These are phyloP conservation scores for Lycocerus yunnanus DNA, from an alignment of 2,888 invertebrate species.

Conservation along the genomic window DNA sequence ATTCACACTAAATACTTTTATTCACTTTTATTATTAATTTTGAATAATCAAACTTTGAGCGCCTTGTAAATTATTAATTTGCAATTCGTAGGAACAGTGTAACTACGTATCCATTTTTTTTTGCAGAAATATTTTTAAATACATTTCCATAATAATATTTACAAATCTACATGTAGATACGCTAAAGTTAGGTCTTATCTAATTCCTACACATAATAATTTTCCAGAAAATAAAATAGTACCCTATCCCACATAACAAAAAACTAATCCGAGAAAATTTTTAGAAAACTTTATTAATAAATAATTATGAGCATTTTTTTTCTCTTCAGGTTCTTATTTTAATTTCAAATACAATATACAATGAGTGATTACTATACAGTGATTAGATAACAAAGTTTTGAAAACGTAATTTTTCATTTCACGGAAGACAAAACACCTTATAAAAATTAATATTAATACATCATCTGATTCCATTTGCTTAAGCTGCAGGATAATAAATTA, in stretches of 20 bases:
- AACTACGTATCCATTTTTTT: too few relatives aligned
- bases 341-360: constrained; percentile 16
- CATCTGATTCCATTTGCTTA: constrained; percentile 7
- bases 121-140: too few relatives aligned
- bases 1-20: too few relatives aligned
- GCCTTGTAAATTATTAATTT: too few relatives aligned
- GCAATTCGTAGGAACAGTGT: too few relatives aligned
- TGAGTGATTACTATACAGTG: constrained; percentile 18
- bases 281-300: constrained; percentile 29
- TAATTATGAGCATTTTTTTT: constrained; percentile 22
- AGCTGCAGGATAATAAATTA: constrained; percentile 14
- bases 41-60: too few relatives aligned
- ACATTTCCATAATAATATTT: too few relatives aligned
- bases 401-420: not conserved
- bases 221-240: too few relatives aligned
- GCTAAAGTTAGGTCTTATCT: too few relatives aligned
- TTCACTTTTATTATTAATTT: too few relatives aligned
- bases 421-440: constrained; percentile 22
- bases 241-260: not conserved
- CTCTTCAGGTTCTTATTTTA: constrained; percentile 11
- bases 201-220: too few relatives aligned
- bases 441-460: constrained; percentile 15
- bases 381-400: not conserved
- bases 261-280: constrained; percentile 3
- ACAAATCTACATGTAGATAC: too few relatives aligned